phyloP scores from a whole-genome alignment of 2,888 invertebrate species.

The Rhabditoides inermis region DNA sequence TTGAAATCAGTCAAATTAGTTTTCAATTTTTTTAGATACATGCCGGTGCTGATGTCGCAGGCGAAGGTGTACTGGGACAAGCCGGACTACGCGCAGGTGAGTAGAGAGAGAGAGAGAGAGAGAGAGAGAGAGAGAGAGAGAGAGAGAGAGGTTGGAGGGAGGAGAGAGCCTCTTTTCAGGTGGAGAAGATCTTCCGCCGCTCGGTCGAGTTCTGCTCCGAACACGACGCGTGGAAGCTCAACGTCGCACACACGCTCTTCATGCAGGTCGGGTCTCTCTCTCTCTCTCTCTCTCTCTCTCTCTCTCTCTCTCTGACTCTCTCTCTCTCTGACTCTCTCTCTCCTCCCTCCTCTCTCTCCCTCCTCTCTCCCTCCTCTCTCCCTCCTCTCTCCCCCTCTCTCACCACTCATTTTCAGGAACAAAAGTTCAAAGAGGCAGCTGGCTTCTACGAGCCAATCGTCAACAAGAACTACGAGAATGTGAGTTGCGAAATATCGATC shows the following conservation, averaged over 20 bases:
- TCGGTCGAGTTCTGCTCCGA: slow-evolving; percentile 82
- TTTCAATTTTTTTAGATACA: slow-evolving; percentile 62
- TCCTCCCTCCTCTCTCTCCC: background rate
- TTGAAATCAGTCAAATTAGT: slow-evolving; percentile 51
- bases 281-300: too few relatives aligned
- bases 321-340: background rate
- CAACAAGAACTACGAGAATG: slow-evolving; percentile 78
- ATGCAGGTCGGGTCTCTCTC: slow-evolving; percentile 66
- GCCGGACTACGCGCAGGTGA: slow-evolving; percentile 86
- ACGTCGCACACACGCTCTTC: slow-evolving; percentile 94
- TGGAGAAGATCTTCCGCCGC: too few relatives aligned
- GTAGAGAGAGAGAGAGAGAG: too few relatives aligned
- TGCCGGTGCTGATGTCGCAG: slow-evolving; percentile 97
- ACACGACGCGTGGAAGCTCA: slow-evolving; percentile 89
- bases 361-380: background rate
- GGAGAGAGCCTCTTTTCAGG: too few relatives aligned
- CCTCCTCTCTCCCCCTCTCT: background rate
- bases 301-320: too few relatives aligned
- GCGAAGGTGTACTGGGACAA: slow-evolving; percentile 94
- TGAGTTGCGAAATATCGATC: slow-evolving; percentile 35
- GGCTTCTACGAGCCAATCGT: slow-evolving; percentile 97
- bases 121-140: too few relatives aligned
- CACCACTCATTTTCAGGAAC: slow-evolving; percentile 61
- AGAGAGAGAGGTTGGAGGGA: too few relatives aligned
- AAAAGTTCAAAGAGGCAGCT: slow-evolving; percentile 92